These are phyloP conservation scores for Epirrhoe tristata DNA, from an alignment of 2,888 invertebrate species.

Conservation along the genomic window DNA sequence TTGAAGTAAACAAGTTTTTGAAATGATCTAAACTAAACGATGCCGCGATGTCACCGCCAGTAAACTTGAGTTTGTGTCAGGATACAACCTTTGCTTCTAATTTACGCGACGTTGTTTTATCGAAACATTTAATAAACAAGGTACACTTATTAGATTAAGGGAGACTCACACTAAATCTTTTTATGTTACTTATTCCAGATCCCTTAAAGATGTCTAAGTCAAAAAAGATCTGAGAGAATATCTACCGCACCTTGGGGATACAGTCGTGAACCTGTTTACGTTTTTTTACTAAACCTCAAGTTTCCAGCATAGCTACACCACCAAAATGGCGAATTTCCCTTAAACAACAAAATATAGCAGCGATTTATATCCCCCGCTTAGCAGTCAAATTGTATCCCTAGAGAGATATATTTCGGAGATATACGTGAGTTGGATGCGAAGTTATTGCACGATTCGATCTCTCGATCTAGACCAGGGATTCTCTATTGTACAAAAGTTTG, in stretches of 20 bases:
- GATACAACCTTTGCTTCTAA: background rate
- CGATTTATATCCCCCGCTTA: constrained; percentile 24
- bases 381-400: constrained; percentile 24
- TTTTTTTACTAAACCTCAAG: background rate
- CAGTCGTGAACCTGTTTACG: no score
- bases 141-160: background rate
- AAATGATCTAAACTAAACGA: no score
- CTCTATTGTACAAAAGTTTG: constrained; percentile 1
- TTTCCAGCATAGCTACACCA: background rate
- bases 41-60: no score
- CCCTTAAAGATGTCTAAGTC: no score
- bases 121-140: background rate
- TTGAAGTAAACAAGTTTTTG: no score
- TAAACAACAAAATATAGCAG: constrained; percentile 10
- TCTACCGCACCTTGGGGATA: no score
- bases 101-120: background rate
- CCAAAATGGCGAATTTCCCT: background rate
- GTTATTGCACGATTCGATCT: constrained; percentile 10
- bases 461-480: constrained; percentile 6
- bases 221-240: no score
- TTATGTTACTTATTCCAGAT: no score
- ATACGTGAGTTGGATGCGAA: constrained; percentile 19
- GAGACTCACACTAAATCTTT: no score
- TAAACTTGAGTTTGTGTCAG: background rate
- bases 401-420: constrained; percentile 20